These are phyloP conservation scores for Conus canariensis DNA, from an alignment of 2,888 invertebrate genomes.

Conservation along the genomic window DNA sequence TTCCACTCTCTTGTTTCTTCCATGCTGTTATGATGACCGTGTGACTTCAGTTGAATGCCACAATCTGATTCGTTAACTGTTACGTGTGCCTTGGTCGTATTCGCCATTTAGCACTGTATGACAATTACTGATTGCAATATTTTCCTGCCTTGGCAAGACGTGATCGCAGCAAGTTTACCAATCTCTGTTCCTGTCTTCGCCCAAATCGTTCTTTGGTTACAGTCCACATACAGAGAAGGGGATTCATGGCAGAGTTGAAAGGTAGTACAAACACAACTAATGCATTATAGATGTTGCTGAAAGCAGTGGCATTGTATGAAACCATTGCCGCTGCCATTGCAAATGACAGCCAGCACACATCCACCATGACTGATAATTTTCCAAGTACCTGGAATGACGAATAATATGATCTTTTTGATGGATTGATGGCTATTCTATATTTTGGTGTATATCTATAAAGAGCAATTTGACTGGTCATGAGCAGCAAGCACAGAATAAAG, in stretches of 20 bases:
- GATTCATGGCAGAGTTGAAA: not conserved
- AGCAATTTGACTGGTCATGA: not conserved
- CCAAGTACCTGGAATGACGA: not conserved
- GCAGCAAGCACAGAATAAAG: not conserved
- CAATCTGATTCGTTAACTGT: too few species aligned
- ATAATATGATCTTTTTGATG: not conserved
- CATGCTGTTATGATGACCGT: too few species aligned
- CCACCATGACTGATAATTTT: not conserved
- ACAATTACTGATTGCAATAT: too few species aligned
- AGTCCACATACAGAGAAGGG: not conserved
- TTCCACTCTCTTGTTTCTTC: too few species aligned
- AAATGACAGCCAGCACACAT: not conserved
- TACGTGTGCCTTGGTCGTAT: too few species aligned
- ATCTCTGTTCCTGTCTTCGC: not conserved
- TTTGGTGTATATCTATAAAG: not conserved
- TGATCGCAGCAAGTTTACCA: not conserved
- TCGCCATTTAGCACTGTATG: too few species aligned
- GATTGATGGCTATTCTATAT: not conserved
- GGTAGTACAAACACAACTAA: not conserved
- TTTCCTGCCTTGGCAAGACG: too few species aligned
- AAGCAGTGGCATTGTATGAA: not conserved
- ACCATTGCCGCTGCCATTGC: not conserved
- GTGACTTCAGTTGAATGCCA: too few species aligned
- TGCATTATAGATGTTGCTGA: not conserved
- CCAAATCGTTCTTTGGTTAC: not conserved